Percentiles rank a stretch among this genome's conserved stretches.
Evolutionary conservation across 2,888 invertebrate species (phyloP).

Genomic region (Troilus luridus): DNA sequence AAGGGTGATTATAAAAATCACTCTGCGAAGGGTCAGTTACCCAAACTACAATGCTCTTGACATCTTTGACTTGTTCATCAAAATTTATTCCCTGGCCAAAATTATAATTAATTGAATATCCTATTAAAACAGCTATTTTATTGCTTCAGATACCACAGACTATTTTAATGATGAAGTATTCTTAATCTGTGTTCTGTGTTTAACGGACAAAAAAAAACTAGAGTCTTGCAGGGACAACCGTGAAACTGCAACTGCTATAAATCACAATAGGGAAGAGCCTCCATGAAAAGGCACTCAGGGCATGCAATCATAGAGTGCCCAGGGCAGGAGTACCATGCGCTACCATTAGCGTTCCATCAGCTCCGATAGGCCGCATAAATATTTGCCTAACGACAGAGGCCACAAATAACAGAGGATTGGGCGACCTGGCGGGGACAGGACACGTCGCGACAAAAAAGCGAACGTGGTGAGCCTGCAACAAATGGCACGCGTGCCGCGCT

Average conservation of each 20-base stretch:
- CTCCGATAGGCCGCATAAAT: slow-evolving; percentile 38
- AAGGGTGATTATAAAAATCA: too few species aligned
- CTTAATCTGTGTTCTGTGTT: background rate
- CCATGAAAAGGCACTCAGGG: slow-evolving; percentile 23
- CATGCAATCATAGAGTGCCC: slow-evolving; percentile 29
- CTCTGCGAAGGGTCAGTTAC: too few species aligned
- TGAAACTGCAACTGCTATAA: background rate
- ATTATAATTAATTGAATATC: too few species aligned
- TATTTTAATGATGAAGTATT: background rate
- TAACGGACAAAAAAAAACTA: background rate
- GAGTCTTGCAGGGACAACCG: background rate
- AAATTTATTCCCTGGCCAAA: too few species aligned
- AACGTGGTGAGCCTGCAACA: slow-evolving; percentile 22
- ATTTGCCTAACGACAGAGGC: slow-evolving; percentile 55
- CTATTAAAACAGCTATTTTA: too few species aligned
- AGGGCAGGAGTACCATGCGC: background rate
- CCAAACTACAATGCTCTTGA: too few species aligned
- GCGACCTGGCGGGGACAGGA: slow-evolving; percentile 36
- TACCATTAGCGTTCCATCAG: slow-evolving; percentile 34
- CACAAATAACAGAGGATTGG: slow-evolving; percentile 31
- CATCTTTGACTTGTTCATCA: too few species aligned
- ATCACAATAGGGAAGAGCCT: slow-evolving; percentile 20
- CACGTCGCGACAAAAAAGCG: slow-evolving; percentile 28
- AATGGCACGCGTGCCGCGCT: slow-evolving; percentile 44
- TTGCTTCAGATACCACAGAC: background rate